Conservation (phyloP, 2,797 vertebrate species). For the Natrix natrix region DNA sequence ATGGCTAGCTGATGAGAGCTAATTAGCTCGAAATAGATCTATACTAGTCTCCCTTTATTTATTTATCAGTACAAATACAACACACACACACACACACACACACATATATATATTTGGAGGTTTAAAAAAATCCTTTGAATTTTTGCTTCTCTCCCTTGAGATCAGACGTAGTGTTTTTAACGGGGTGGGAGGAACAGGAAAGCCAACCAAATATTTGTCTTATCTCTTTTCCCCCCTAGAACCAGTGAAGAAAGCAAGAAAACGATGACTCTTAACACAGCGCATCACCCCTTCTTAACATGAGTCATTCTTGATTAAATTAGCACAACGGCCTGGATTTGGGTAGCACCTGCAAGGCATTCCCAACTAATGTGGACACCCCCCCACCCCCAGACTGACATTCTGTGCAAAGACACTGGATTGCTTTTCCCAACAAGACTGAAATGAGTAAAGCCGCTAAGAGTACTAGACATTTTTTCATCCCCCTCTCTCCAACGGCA, state of each 20-base stretch:
- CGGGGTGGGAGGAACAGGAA: neutral
- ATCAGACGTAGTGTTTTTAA: neutral
- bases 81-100: too few species aligned
- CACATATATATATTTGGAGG: neutral
- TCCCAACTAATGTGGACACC: neutral
- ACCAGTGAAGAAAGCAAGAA: neutral
- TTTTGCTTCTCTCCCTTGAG: neutral
- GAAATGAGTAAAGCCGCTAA: neutral
- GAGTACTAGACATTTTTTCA: neutral
- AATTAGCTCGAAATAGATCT: too few species aligned
- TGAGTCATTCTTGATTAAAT: neutral
- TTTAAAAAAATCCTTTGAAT: neutral
- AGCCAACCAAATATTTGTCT: neutral
- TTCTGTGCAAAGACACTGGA: neutral
- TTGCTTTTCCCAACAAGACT: neutral
- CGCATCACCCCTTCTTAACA: neutral
- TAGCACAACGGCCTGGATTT: neutral
- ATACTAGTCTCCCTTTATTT: too few species aligned
- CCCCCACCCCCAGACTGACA: neutral
- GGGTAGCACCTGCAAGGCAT: neutral
- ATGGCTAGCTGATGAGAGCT: too few species aligned
- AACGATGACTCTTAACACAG: neutral
- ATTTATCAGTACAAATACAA: too few species aligned
- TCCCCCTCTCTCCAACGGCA: too few species aligned
- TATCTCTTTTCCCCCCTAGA: neutral